Evolutionary conservation across 2,113 vertebrate species (phyloP).

Genomic region (Hemiprocne comata): DNA sequence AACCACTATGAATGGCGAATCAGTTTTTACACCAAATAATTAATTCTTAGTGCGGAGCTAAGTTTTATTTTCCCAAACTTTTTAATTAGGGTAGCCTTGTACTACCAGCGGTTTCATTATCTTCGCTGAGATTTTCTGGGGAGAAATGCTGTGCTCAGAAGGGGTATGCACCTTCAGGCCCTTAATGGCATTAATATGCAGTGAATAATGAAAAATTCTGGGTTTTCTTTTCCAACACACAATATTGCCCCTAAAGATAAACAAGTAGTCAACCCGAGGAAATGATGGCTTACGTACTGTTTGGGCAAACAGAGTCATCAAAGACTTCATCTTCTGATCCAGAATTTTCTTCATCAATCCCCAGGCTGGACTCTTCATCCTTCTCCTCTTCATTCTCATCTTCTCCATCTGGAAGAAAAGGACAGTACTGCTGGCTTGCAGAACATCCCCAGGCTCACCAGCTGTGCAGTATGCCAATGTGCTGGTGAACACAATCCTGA

Average conservation of each 20-base stretch:
- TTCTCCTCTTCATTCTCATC: slow-evolving; percentile 81
- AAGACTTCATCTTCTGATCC: slow-evolving; percentile 73
- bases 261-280: background rate
- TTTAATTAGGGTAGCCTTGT: background rate
- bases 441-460: background rate
- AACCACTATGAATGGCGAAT: background rate
- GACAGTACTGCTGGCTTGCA: background rate
- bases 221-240: background rate
- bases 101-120: background rate
- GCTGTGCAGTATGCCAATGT: background rate
- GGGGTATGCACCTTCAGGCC: background rate
- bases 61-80: background rate
- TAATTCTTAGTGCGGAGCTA: background rate
- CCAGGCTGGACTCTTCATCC: slow-evolving; percentile 78
- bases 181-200: background rate
- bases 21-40: background rate
- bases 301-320: slow-evolving; percentile 82
- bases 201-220: background rate
- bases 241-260: background rate
- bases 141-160: background rate
- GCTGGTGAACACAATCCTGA: background rate
- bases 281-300: slow-evolving; percentile 70
- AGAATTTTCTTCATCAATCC: slow-evolving; percentile 76
- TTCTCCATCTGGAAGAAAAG: slow-evolving; percentile 76
- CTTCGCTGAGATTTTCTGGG: background rate